A percentile compares a stretch with the other conserved stretches of the same genome.
These are phyloP conservation scores for Callyntrura sp. DNA, from an alignment of 2,888 invertebrate genomes.

Conservation along the genomic window DNA sequence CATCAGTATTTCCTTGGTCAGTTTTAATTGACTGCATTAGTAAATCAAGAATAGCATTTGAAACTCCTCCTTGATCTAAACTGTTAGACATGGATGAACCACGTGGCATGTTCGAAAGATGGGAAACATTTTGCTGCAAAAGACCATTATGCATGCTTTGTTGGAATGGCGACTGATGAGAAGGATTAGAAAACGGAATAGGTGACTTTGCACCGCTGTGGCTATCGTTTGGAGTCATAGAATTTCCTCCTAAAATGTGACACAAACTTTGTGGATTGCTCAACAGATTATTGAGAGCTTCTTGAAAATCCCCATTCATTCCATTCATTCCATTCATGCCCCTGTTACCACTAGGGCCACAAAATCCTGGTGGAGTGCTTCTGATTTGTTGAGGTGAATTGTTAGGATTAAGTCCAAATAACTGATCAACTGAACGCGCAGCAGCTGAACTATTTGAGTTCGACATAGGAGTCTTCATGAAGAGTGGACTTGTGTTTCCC, in stretches of 20 bases:
- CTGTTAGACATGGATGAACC: conserved; percentile 59
- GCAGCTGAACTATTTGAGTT: conserved; percentile 81
- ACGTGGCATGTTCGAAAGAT: conserved; percentile 63
- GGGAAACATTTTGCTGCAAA: conserved; percentile 78
- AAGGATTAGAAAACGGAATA: conserved; percentile 75
- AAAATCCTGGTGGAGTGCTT: conserved; percentile 82
- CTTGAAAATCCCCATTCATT: conserved; percentile 84
- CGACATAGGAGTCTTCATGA: conserved; percentile 83
- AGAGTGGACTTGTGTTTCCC: conserved; percentile 83
- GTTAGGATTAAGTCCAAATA: conserved; percentile 79
- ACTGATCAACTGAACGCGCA: conserved; percentile 78
- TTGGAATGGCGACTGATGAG: conserved; percentile 73
- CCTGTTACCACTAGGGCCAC: conserved; percentile 80
- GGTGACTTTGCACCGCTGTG: conserved; percentile 75
- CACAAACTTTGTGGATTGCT: conserved; percentile 85
- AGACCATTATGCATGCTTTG: conserved; percentile 73
- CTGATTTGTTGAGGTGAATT: conserved; percentile 71
- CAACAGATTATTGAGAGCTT: conserved; percentile 85
- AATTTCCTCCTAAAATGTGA: conserved; percentile 84
- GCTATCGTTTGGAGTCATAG: conserved; percentile 58
- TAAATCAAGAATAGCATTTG: conserved; percentile 83
- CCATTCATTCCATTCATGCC: conserved; percentile 74
- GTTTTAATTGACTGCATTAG: conserved; percentile 84
- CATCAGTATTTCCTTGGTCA: conserved; percentile 75
- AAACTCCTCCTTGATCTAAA: conserved; percentile 79